phyloP scores from a whole-genome alignment of 2,113 vertebrate genomes.

The Tachysurus vachellii region DNA sequence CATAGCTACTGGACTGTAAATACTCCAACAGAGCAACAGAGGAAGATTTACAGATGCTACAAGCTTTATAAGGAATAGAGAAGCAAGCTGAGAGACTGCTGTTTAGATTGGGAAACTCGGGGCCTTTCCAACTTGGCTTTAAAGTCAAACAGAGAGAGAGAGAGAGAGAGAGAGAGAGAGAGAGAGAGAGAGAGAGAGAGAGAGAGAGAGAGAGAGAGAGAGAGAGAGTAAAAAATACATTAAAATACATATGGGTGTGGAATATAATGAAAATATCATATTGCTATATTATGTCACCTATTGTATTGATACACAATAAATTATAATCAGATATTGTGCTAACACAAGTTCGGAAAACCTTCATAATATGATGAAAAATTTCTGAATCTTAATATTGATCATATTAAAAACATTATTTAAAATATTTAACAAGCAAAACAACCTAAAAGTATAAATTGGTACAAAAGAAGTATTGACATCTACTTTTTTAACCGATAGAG shows the following conservation, averaged over 20 bases:
- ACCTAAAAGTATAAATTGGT: not conserved
- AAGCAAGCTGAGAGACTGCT: slow-evolving; percentile 28
- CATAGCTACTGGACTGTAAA: not conserved
- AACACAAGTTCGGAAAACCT: not conserved
- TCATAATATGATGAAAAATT: too few species aligned
- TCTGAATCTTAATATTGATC: not conserved
- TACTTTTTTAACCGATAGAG: not conserved
- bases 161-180: not conserved
- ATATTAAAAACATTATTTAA: not conserved
- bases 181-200: not conserved
- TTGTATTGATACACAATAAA: not conserved
- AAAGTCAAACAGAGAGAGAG: not conserved
- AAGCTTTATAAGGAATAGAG: slow-evolving; percentile 53
- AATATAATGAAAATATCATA: not conserved
- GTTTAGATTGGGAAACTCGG: slow-evolving; percentile 35
- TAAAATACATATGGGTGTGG: not conserved
- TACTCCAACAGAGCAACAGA: not conserved
- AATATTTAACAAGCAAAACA: not conserved
- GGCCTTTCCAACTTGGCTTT: slow-evolving; percentile 26
- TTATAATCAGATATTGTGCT: not conserved
- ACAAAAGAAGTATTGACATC: not conserved
- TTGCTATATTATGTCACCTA: not conserved
- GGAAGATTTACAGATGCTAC: slow-evolving; percentile 35
- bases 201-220: not conserved
- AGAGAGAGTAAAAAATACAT: not conserved